These are phyloP conservation scores for Trachelus tabidus DNA, from an alignment of 2,888 invertebrate genomes.

Conservation along the genomic window DNA sequence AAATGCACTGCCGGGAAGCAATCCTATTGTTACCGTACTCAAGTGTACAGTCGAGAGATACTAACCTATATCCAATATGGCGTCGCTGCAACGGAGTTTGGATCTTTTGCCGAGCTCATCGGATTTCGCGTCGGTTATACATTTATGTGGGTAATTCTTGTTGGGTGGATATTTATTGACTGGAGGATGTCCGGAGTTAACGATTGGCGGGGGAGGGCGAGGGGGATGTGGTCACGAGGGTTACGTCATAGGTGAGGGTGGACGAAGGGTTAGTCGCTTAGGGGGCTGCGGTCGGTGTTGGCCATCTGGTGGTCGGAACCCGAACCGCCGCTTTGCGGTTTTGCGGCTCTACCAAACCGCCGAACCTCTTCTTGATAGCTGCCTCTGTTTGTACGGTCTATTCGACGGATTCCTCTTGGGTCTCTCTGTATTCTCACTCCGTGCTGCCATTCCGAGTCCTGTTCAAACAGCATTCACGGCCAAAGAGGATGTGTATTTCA, in stretches of 20 bases:
- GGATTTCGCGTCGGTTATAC: background rate
- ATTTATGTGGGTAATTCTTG: background rate
- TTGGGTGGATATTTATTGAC: background rate
- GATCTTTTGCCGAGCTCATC: background rate
- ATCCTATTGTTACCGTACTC: too few relatives aligned
- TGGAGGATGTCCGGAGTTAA: background rate
- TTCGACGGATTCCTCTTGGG: background rate
- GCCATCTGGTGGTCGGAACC: slow-evolving; percentile 53
- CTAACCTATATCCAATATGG: background rate
- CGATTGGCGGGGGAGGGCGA: background rate
- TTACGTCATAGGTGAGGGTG: background rate
- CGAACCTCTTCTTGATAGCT: slow-evolving; percentile 2
- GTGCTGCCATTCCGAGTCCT: background rate
- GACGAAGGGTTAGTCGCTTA: slow-evolving; percentile 4
- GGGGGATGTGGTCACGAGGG: background rate
- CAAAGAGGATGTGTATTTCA: background rate
- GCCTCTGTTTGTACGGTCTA: slow-evolving; percentile 8
- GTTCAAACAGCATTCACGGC: background rate
- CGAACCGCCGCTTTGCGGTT: slow-evolving; percentile 57
- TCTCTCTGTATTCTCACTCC: background rate
- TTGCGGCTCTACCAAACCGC: slow-evolving; percentile 58
- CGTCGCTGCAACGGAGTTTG: background rate
- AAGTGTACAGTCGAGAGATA: background rate
- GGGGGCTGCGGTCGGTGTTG: slow-evolving; percentile 34
- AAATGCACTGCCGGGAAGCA: background rate